Evolutionary conservation across 2,113 vertebrate species (phyloP).

Genomic region (Cryptotis parvus): DNA sequence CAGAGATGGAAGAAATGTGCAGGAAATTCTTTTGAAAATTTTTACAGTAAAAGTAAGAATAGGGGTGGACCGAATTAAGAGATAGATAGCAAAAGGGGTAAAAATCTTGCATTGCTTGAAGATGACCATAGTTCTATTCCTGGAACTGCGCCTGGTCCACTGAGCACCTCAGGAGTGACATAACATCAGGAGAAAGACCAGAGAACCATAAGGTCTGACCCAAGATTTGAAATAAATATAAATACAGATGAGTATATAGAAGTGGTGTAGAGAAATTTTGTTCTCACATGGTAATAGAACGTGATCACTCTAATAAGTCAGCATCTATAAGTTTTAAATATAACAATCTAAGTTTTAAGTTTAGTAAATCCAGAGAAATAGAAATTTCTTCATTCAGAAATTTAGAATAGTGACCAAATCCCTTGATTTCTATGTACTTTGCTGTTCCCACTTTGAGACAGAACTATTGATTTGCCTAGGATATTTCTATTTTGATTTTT

Average conservation of each 20-base stretch:
- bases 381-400: background rate
- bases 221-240: too few relatives aligned
- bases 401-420: background rate
- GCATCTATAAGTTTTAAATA: background rate
- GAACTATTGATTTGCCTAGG: background rate
- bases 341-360: background rate
- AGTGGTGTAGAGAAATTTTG: background rate
- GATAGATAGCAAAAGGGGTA: too few relatives aligned
- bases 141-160: too few relatives aligned
- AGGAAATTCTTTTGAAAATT: background rate
- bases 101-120: too few relatives aligned
- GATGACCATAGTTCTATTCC: too few relatives aligned
- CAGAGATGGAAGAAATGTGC: background rate
- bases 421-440: background rate
- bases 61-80: background rate
- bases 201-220: too few relatives aligned
- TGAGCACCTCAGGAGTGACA: too few relatives aligned
- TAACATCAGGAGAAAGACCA: too few relatives aligned
- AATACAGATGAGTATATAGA: background rate
- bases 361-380: constrained; percentile 33
- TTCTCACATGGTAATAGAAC: background rate
- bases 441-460: background rate
- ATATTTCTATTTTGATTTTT: constrained; percentile 15
- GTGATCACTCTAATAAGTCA: background rate
- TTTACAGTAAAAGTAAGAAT: background rate